Base-by-base conservation (phyloP, 2,113 vertebrate species). In the Atherinomorus stipes region DNA sequence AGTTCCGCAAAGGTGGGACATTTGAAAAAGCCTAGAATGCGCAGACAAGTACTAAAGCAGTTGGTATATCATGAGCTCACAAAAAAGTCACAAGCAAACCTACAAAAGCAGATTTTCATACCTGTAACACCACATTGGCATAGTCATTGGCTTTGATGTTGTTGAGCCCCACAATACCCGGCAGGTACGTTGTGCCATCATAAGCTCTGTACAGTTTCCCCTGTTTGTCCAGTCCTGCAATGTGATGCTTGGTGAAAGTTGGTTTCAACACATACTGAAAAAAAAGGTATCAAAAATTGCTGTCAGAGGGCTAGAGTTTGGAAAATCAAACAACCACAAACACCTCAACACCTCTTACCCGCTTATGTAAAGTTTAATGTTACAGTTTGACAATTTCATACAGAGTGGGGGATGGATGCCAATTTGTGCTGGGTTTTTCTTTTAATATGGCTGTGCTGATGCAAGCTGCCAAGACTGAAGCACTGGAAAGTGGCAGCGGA, bases 101-200 rank as follows among this genome's bases (percentile, higher is more conserved):
- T 19, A 40, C 2, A 59, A 7, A 11, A 13, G 7, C 19, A 47
- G 7, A 7, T 26, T 42, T 38, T 45, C 80, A 38, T 92, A 99
- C 98, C 96, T 99, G 98, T 15, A 99, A 93, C 31, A 99, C 96
- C 0, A 96, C 96, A 0, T 99, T 99, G 79, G 98, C 97, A 0
- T 99, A 99, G 88, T 99, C 98, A 0, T 99, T 99, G 80, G 97
- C 97, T 88, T 99, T 99, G 86, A 99, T 99, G 87, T 99, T 99
- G 89, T 99, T 99, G 81, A 99, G 94, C 6, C 98, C 98, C 67
- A 99, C 98, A 0, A 99, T 99, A 71, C 97, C 98, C 0, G 98
- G 98, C 74, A 99, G 91, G 82, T 99, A 99, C 0, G 97, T 99
- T n/a, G 97, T 98, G n/a, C 98, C 98, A 11, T 99, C 97, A 0